Evolutionary conservation across 2,888 invertebrate species (phyloP).

Genomic region (Drosophila algonquin): DNA sequence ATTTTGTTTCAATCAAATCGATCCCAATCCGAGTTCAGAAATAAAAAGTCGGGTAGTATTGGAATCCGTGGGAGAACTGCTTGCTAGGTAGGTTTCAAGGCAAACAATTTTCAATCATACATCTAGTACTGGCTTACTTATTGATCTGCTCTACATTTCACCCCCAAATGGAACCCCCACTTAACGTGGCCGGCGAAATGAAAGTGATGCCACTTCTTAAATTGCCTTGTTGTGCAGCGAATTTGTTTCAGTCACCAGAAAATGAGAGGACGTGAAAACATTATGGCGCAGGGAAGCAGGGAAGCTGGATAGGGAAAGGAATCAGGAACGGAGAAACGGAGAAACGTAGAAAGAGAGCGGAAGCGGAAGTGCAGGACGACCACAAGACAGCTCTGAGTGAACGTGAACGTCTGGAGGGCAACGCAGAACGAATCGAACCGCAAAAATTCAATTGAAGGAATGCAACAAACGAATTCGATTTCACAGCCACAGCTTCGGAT

Average conservation of each 20-base stretch:
- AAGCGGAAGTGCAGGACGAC: slow-evolving; percentile 1
- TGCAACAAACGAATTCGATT: slow-evolving; percentile 52
- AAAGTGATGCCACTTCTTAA: slow-evolving; percentile 1
- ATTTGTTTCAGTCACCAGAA: slow-evolving; percentile 44
- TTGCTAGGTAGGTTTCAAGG: no score
- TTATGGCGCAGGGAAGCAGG: background rate
- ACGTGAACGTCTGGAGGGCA: background rate
- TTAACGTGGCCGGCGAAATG: slow-evolving; percentile 20
- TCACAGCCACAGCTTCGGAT: slow-evolving; percentile 30
- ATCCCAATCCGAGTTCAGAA: no score
- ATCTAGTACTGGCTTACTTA: background rate
- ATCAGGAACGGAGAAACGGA: background rate
- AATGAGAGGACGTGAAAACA: slow-evolving; percentile 26
- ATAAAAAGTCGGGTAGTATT: no score
- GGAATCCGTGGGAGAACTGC: no score
- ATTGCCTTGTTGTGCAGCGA: slow-evolving; percentile 42
- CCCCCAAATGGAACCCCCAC: background rate
- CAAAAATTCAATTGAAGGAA: slow-evolving; percentile 50
- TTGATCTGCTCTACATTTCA: background rate
- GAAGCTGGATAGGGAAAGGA: background rate
- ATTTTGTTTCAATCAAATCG: no score
- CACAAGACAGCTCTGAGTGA: slow-evolving; percentile 2
- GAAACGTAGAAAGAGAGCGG: background rate
- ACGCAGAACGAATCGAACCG: slow-evolving; percentile 25
- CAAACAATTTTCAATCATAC: no score